Evolutionary conservation across 2,888 invertebrate species (phyloP).

Genomic region (Agrilus cyanescens): DNA sequence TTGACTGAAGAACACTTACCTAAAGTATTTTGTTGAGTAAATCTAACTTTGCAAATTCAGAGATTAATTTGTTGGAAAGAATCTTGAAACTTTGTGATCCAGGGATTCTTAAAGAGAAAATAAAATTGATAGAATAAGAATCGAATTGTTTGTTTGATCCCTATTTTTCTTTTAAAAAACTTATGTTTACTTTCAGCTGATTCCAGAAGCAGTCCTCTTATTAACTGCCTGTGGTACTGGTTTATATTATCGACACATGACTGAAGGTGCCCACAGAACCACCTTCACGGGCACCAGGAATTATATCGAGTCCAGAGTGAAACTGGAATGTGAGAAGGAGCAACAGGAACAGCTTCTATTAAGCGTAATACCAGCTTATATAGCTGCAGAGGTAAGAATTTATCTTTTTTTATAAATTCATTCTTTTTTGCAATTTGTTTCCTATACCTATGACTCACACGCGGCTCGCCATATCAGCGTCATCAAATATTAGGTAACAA

Average conservation of each 20-base stretch:
- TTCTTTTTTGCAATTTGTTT: conserved; percentile 9
- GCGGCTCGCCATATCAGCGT: too few species aligned
- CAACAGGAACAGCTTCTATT: conserved; percentile 86
- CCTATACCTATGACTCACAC: too few species aligned
- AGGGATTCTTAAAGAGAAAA: too few species aligned
- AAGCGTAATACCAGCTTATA: conserved; percentile 90
- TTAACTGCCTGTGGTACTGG: conserved; percentile 72
- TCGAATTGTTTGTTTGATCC: background rate
- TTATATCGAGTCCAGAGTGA: conserved; percentile 83
- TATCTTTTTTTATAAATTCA: background rate
- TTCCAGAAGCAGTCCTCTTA: conserved; percentile 66
- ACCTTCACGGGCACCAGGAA: conserved; percentile 85
- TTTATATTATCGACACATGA: conserved; percentile 78
- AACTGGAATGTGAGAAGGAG: conserved; percentile 84
- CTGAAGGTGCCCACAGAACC: conserved; percentile 72
- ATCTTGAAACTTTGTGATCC: too few species aligned
- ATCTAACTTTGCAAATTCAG: too few species aligned
- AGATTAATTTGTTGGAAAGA: too few species aligned
- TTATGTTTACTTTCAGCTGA: conserved; percentile 45
- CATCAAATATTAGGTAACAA: too few species aligned
- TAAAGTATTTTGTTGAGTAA: too few species aligned
- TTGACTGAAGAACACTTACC: too few species aligned
- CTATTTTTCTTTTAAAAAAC: conserved; percentile 1
- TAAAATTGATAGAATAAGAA: too few species aligned
- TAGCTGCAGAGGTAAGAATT: conserved; percentile 78